phyloP scores from a whole-genome alignment of 2,113 vertebrate species.

The Notothenia coriiceps region DNA sequence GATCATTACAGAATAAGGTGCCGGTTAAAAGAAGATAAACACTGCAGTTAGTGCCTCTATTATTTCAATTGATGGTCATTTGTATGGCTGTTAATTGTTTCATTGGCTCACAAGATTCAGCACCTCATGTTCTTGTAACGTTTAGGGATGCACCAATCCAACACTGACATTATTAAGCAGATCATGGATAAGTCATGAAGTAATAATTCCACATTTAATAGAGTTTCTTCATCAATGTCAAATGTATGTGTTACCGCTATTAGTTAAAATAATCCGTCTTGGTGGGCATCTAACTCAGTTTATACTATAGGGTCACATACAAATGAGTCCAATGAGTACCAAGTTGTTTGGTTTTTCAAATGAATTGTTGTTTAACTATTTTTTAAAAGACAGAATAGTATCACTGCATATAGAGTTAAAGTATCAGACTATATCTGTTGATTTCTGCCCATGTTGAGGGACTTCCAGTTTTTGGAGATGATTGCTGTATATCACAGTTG shows the following conservation, averaged over 20 bases:
- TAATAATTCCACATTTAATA: not conserved
- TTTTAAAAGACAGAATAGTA: not conserved
- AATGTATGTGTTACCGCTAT: not conserved
- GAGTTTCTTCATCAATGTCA: slow-evolving; percentile 5
- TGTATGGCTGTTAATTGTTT: not conserved
- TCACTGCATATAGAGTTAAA: not conserved
- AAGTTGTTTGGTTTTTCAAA: not conserved
- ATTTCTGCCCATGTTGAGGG: not conserved
- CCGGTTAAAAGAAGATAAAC: slow-evolving; percentile 32
- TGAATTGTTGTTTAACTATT: no score
- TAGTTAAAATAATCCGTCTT: slow-evolving; percentile 2
- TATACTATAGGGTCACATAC: not conserved
- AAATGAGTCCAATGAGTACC: not conserved
- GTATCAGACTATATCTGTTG: not conserved
- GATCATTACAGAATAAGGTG: slow-evolving; percentile 24
- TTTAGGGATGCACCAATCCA: not conserved
- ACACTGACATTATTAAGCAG: not conserved
- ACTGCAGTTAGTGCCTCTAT: slow-evolving; percentile 18
- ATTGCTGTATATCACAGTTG: not conserved
- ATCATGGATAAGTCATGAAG: not conserved
- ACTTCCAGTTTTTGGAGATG: not conserved
- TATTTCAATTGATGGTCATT: slow-evolving; percentile 4
- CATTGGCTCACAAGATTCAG: not conserved
- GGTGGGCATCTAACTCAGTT: not conserved
- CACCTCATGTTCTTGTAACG: not conserved